Evolutionary conservation across 2,113 vertebrate species (phyloP).

Genomic region (Microcebus tavaratra): DNA sequence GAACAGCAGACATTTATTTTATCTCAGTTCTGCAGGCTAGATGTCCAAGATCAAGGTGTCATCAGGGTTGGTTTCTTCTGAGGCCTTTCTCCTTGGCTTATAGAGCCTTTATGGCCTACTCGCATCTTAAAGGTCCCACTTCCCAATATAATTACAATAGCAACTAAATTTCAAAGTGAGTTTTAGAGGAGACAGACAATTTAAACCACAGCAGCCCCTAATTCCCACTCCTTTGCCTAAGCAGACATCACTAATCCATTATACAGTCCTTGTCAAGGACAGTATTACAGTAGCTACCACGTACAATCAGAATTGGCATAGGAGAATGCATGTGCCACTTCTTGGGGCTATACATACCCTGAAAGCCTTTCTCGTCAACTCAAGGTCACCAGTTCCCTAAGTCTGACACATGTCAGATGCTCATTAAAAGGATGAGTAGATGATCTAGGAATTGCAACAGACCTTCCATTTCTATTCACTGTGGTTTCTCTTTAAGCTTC

Average conservation of each 20-base stretch:
- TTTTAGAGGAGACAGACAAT: neutral
- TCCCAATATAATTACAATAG: neutral
- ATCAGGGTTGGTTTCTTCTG: too few relatives aligned
- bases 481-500: neutral
- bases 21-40: too few relatives aligned
- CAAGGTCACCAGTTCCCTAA: neutral
- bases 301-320: neutral
- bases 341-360: too few relatives aligned
- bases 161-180: neutral
- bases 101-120: rapidly evolving
- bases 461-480: neutral
- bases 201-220: neutral
- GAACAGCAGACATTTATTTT: too few relatives aligned
- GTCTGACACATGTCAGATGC: too few relatives aligned
- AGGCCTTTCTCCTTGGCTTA: too few relatives aligned
- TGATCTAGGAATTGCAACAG: neutral
- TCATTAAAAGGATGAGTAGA: neutral
- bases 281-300: neutral
- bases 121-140: neutral
- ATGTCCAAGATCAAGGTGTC: too few relatives aligned
- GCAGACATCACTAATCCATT: neutral
- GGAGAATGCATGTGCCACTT: too few relatives aligned
- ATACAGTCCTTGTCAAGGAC: too few relatives aligned
- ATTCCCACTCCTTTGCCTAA: neutral
- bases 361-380: neutral